A percentile compares a stretch with the other conserved stretches of the same genome.
Conservation (phyloP, 2,113 vertebrate species). For the Clarias magur region DNA sequence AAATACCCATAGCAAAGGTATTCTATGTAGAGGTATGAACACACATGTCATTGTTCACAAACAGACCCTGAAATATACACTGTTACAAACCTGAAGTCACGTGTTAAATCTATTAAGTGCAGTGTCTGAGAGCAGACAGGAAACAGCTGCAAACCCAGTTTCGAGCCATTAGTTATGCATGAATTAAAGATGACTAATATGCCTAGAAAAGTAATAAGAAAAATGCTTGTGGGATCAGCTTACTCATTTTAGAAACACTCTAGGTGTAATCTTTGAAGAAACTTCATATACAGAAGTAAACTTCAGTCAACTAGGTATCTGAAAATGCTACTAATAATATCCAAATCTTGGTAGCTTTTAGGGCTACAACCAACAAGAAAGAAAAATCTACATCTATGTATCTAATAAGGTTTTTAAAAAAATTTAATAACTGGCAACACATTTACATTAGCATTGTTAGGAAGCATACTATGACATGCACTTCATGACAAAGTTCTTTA, state of each 20-base stretch:
- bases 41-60: background rate
- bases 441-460: background rate
- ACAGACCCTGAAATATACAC: background rate
- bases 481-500: background rate
- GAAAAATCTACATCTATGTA: background rate
- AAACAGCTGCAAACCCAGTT: constrained; percentile 22
- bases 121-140: background rate
- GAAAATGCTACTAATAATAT: background rate
- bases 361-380: background rate
- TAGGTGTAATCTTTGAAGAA: background rate
- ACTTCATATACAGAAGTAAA: background rate
- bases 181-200: background rate
- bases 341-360: background rate
- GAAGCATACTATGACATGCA: background rate
- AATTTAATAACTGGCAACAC: background rate
- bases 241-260: background rate
- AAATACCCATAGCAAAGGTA: background rate
- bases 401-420: background rate
- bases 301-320: background rate
- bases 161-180: background rate
- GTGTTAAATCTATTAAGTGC: background rate
- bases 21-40: too few species aligned
- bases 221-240: background rate
- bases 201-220: background rate
- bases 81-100: background rate